Evolutionary conservation across 2,888 invertebrate species (phyloP).

Genomic region (Leptinotarsa peninsularis): DNA sequence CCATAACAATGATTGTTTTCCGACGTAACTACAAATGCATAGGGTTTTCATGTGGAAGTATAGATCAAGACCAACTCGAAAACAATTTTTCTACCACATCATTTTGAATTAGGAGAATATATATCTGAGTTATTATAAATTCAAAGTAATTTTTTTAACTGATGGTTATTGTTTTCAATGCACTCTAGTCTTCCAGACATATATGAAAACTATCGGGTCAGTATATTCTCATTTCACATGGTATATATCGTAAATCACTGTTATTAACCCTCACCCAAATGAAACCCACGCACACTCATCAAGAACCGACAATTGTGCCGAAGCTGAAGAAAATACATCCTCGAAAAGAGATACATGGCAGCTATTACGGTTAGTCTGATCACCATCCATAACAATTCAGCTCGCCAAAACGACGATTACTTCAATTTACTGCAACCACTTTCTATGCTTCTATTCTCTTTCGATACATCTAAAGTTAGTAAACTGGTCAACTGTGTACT

Average conservation of each 20-base stretch:
- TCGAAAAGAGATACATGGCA: slow-evolving; percentile 7
- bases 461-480: neutral
- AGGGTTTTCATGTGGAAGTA: too few species aligned
- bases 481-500: neutral
- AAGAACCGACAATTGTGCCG: neutral
- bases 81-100: too few species aligned
- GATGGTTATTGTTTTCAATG: too few species aligned
- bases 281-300: slow-evolving; percentile 5
- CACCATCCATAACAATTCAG: slow-evolving; percentile 15
- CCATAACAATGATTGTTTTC: too few species aligned
- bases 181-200: too few species aligned
- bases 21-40: too few species aligned
- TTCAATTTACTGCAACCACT: slow-evolving; percentile 20
- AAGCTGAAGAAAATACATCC: slow-evolving; percentile 14
- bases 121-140: too few species aligned
- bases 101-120: too few species aligned
- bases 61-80: too few species aligned
- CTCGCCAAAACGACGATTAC: slow-evolving; percentile 13
- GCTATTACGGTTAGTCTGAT: slow-evolving; percentile 21
- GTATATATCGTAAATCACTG: neutral
- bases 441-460: slow-evolving; percentile 9
- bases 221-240: neutral
- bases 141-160: neutral
- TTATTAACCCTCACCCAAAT: neutral
- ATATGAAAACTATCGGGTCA: too few species aligned